Base-by-base conservation (phyloP, 2,888 invertebrate species). In the Miltochrista miniata region DNA sequence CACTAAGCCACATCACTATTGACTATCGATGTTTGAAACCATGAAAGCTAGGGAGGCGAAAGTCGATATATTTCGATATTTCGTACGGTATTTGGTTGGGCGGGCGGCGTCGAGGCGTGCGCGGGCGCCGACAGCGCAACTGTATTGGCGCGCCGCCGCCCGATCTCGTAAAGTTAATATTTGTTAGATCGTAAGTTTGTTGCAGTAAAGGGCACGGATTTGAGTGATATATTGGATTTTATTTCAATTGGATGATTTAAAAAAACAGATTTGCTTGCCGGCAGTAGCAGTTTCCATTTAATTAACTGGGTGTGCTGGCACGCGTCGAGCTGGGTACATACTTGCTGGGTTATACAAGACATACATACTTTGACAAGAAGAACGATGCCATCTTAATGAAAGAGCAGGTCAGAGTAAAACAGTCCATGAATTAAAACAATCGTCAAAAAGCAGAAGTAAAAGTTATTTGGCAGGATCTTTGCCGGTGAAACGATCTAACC, bases 61-160 rank as follows among this genome's bases (percentile, higher is more conserved):
- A 45, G 9, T 46, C 38, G 46, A 43, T 36, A 31, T 31, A 13
- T 37, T 37, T 51, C 35, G 46, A 7, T 48, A 41, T 58, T 58
- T 59, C 59, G 53, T 54, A 42, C 40, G 39, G 30, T 38, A 24
- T 38, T 63, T 57, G 59, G 70, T 82, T 73, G 85, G 90, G 90
- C 90, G 90, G 90, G 90, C 89, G 90, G 89, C 77, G 71, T 61
- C 69, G 74, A 86, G 72, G 74, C 89, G 90, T 90, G 90, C 89
- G 90, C 84, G 77, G 76, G 79, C 87, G 87, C 81, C 85, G 88
- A 67, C 66, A 74, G 72, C 87, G 74, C 69, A 76, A 73, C 85
- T 69, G 76, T 78, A 81, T 89, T 88, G 82, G 83, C 74, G 71
- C 72, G 62, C 62, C 76, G 68, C 69, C 68, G 68, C 67, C 61